Conservation (phyloP, 2,888 invertebrate species). For the Phania funesta region DNA sequence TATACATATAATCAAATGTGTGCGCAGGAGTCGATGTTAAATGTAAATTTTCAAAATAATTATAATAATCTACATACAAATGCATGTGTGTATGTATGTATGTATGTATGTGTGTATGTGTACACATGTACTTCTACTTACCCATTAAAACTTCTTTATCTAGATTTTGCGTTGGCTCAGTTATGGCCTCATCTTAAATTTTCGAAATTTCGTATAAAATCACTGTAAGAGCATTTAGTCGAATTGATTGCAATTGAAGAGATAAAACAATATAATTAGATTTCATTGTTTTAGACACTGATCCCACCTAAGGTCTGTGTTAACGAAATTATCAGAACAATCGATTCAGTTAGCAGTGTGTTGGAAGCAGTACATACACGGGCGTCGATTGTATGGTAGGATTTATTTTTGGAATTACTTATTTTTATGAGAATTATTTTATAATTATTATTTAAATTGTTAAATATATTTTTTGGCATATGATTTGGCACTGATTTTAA, state of each 20-base stretch:
- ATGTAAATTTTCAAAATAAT: background rate
- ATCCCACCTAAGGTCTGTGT: too few relatives aligned
- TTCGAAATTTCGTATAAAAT: conserved; percentile 9
- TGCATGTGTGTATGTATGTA: background rate
- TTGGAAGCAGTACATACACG: background rate
- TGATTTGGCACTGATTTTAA: conserved; percentile 12
- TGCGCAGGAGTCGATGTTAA: background rate
- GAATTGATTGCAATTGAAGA: conserved; percentile 8
- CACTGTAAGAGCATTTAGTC: background rate
- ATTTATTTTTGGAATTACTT: background rate
- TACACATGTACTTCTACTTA: conserved; percentile 40
- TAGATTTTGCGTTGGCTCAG: background rate
- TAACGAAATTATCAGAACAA: too few relatives aligned
- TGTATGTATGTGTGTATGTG: background rate
- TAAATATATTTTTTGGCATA: too few relatives aligned
- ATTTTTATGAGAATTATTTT: background rate
- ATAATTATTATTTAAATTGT: background rate
- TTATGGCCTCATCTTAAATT: background rate
- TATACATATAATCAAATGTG: background rate
- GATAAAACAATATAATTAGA: conserved; percentile 27
- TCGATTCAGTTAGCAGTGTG: background rate
- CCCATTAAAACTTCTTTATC: conserved; percentile 22
- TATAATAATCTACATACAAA: background rate
- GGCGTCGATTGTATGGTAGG: background rate
- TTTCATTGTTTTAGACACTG: too few relatives aligned